Conservation (phyloP, 2,113 vertebrate species). For the Varanus salvator region DNA sequence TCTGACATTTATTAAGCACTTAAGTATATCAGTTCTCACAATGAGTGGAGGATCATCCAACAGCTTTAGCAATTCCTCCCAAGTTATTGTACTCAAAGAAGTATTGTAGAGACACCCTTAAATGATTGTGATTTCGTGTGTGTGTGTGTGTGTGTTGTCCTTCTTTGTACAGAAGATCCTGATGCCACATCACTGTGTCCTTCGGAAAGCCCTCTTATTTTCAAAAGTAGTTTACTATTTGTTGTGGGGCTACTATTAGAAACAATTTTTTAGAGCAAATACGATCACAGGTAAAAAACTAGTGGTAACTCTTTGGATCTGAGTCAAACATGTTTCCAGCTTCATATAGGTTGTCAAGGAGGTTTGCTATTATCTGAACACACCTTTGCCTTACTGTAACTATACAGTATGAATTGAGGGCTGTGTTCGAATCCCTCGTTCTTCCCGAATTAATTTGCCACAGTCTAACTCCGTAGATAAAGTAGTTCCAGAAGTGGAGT, state of each 20-base stretch:
- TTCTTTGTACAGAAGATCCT: background rate
- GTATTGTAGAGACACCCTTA: background rate
- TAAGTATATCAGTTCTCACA: background rate
- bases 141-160: background rate
- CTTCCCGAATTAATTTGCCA: slow-evolving; percentile 90
- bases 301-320: background rate
- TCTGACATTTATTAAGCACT: background rate
- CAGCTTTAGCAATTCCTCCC: slow-evolving; percentile 9
- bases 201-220: background rate
- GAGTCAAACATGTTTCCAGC: background rate
- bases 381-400: slow-evolving; percentile 78
- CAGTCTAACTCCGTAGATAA: slow-evolving; percentile 95
- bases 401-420: slow-evolving; percentile 81
- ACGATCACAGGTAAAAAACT: background rate
- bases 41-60: background rate
- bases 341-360: background rate
- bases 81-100: slow-evolving; percentile 16
- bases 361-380: slow-evolving; percentile 51
- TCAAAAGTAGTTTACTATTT: background rate
- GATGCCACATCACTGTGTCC: background rate
- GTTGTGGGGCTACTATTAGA: background rate
- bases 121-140: background rate
- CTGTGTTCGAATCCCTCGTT: slow-evolving; percentile 79
- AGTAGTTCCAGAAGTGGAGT: slow-evolving; percentile 90
- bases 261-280: background rate